These are phyloP conservation scores for Cartodere bifasciata DNA, from an alignment of 2,888 invertebrate species.

Conservation along the genomic window DNA sequence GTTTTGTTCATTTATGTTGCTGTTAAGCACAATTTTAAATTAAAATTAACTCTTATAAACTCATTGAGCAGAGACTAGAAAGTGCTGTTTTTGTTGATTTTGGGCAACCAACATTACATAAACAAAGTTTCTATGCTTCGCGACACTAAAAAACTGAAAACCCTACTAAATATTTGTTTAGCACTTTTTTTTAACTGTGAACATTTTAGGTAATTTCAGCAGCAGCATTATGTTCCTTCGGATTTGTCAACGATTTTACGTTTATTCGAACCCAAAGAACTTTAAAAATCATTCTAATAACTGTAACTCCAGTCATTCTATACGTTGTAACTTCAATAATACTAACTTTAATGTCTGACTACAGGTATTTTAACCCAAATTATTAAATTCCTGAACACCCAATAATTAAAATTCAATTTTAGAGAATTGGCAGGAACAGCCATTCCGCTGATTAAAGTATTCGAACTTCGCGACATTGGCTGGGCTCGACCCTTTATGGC, in stretches of 20 bases:
- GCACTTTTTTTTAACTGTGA: too few relatives aligned
- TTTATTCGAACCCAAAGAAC: conserved; percentile 23
- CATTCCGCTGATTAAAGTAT: conserved; percentile 44
- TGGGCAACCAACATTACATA: too few relatives aligned
- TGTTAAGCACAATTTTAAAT: too few relatives aligned
- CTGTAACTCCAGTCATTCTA: conserved; percentile 30
- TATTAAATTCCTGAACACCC: not conserved
- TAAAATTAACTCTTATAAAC: too few relatives aligned
- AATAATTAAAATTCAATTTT: conserved; percentile 13
- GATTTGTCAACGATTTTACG: conserved; percentile 31
- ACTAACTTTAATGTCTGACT: conserved; percentile 35
- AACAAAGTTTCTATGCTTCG: too few relatives aligned
- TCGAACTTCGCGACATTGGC: conserved; percentile 45
- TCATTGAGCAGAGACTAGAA: too few relatives aligned
- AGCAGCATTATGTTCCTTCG: conserved; percentile 33
- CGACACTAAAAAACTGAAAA: too few relatives aligned
- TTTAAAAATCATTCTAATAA: conserved; percentile 26
- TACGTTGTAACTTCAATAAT: conserved; percentile 30
- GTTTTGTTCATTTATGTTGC: too few relatives aligned
- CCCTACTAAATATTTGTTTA: too few relatives aligned
- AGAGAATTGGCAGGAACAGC: conserved; percentile 46
- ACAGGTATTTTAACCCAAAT: conserved; percentile 33
- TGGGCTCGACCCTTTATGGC: conserved; percentile 49
- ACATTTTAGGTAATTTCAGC: conserved; percentile 33
- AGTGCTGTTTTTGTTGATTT: too few relatives aligned